These are phyloP conservation scores for Drosophila niveifrons DNA, from an alignment of 2,888 invertebrate genomes.

Conservation along the genomic window DNA sequence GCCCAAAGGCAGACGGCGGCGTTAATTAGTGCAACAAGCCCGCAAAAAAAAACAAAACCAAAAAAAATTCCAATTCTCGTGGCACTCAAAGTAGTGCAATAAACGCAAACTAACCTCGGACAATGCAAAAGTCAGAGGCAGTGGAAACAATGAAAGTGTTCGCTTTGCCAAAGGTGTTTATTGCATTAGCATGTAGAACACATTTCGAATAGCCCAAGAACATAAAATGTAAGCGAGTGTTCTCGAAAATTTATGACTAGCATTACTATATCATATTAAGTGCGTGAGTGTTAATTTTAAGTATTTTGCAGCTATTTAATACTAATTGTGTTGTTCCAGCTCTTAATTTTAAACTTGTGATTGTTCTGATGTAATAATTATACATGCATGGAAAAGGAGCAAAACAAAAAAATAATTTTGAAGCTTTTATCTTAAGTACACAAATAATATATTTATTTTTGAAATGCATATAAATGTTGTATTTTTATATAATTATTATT, in stretches of 20 bases:
- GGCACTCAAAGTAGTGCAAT: constrained; percentile 22
- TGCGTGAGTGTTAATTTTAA: not conserved
- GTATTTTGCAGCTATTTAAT: not conserved
- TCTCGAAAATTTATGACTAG: not conserved
- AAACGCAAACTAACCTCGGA: constrained; percentile 68
- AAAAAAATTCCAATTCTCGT: constrained; percentile 37
- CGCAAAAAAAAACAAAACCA: constrained; percentile 26
- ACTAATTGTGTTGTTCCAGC: too few relatives aligned
- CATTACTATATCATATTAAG: too few relatives aligned
- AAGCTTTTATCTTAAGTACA: too few relatives aligned
- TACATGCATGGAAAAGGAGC: too few relatives aligned
- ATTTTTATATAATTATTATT: too few relatives aligned
- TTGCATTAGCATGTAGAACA: constrained; percentile 9
- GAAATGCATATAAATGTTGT: too few relatives aligned
- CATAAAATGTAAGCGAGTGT: not conserved
- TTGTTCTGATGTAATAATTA: too few relatives aligned
- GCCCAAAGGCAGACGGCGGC: constrained; percentile 49
- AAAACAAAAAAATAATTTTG: too few relatives aligned
- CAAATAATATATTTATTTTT: too few relatives aligned
- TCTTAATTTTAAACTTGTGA: too few relatives aligned
- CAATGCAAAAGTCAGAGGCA: constrained; percentile 47
- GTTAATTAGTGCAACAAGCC: constrained; percentile 54
- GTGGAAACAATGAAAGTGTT: constrained; percentile 25
- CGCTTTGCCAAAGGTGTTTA: constrained; percentile 16
- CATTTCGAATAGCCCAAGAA: constrained; percentile 1